Evolutionary conservation across 2,797 vertebrate species (phyloP).

Genomic region (Myotis pilosus): DNA sequence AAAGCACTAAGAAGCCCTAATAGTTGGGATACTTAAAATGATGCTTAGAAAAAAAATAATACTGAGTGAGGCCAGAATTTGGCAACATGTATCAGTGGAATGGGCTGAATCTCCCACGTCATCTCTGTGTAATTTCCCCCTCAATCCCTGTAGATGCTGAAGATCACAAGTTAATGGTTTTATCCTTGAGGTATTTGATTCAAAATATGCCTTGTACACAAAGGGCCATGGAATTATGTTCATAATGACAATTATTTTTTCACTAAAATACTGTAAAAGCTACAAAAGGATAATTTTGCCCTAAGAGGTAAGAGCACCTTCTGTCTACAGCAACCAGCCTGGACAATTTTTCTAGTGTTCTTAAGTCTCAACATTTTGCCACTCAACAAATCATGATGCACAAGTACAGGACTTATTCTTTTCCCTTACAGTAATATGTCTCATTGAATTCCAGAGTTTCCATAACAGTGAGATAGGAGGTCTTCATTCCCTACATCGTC

Average conservation of each 20-base stretch:
- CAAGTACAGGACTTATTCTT: not conserved
- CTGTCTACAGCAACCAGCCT: not conserved
- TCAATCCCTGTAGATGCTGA: not conserved
- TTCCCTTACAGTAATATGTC: not conserved
- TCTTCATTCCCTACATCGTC: not conserved
- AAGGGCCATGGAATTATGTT: slow-evolving; percentile 28
- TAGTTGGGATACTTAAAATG: slow-evolving; percentile 35
- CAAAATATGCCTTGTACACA: slow-evolving; percentile 46
- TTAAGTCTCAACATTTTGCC: not conserved
- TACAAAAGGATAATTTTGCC: slow-evolving; percentile 44
- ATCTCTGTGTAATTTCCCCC: not conserved
- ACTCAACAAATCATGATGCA: not conserved
- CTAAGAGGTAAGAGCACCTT: slow-evolving; percentile 21
- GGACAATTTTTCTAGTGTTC: slow-evolving; percentile 18
- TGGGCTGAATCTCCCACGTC: not conserved
- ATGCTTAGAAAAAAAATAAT: slow-evolving; percentile 17
- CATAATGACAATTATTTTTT: slow-evolving; percentile 55
- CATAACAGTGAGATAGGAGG: not conserved
- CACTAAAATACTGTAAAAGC: slow-evolving; percentile 21
- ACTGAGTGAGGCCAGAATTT: slow-evolving; percentile 20
- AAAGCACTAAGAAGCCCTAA: slow-evolving; percentile 8
- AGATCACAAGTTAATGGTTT: slow-evolving; percentile 42
- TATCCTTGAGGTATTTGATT: slow-evolving; percentile 70
- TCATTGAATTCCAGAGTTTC: slow-evolving; percentile 1
- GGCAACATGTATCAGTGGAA: not conserved